A percentile compares a stretch with the other conserved stretches of the same genome.
Evolutionary conservation across 2,888 invertebrate species (phyloP).

Genomic region (Drosophila subsilvestris): DNA sequence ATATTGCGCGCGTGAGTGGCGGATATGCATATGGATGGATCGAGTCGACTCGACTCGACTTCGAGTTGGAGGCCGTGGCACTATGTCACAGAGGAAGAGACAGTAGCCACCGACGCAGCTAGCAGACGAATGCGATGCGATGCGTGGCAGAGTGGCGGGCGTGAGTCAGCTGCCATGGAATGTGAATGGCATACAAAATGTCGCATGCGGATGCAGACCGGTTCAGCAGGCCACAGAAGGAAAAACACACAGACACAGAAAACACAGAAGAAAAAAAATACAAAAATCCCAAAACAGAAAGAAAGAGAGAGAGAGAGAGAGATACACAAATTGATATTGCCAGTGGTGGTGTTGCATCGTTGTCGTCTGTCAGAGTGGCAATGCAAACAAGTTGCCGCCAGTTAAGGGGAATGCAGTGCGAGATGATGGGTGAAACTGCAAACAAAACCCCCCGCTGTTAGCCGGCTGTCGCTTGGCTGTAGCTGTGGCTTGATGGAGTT

Average conservation of each 20-base stretch:
- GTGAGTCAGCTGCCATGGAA: constrained; percentile 74
- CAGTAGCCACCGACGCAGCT: constrained; percentile 46
- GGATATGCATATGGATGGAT: constrained; percentile 73
- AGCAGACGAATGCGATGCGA: constrained; percentile 31
- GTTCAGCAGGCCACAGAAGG: constrained; percentile 29
- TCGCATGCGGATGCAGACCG: constrained; percentile 55
- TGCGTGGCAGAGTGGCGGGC: constrained; percentile 13
- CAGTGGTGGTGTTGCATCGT: constrained; percentile 22
- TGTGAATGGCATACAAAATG: constrained; percentile 79
- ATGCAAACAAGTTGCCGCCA: constrained; percentile 66
- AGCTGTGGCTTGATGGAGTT: constrained; percentile 9
- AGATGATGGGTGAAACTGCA: constrained; percentile 19
- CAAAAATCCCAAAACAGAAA: constrained; percentile 20
- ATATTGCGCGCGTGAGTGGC: constrained; percentile 64
- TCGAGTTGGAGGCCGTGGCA: constrained; percentile 26
- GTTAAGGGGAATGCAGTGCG: constrained; percentile 12
- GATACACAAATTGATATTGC: constrained; percentile 59
- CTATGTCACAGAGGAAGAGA: constrained; percentile 37
- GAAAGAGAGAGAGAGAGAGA: constrained; percentile 18
- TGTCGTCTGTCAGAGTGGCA: constrained; percentile 22
- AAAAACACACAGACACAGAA: constrained; percentile 22
- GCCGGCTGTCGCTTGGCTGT: constrained; percentile 23
- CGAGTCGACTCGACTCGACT: constrained; percentile 12
- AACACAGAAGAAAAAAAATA: constrained; percentile 17
- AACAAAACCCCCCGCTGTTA: constrained; percentile 5